A percentile compares a stretch with the other conserved stretches of the same genome.
These are phyloP conservation scores for Chelidonichthys spinosus DNA, from an alignment of 2,797 vertebrate species.

Conservation along the genomic window DNA sequence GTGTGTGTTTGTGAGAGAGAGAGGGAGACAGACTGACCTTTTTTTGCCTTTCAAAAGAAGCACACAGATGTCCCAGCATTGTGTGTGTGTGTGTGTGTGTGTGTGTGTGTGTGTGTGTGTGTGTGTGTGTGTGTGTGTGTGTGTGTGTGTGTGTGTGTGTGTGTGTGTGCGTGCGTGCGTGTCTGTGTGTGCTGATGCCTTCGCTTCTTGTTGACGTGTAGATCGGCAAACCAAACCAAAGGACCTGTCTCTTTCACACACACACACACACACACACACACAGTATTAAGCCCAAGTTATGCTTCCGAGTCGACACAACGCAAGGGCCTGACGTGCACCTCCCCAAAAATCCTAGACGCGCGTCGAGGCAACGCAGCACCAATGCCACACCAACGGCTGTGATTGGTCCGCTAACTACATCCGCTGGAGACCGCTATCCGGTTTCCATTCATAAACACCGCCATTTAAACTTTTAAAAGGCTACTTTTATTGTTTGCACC, in stretches of 20 bases:
- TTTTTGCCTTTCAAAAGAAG: slow-evolving; percentile 64
- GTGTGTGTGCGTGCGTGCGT: slow-evolving; percentile 39
- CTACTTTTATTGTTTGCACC: too few relatives aligned
- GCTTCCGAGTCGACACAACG: too few relatives aligned
- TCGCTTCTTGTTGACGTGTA: slow-evolving; percentile 57
- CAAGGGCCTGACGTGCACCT: too few relatives aligned
- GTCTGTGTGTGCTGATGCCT: slow-evolving; percentile 49
- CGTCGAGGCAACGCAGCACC: too few relatives aligned
- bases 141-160: slow-evolving; percentile 39
- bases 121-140: slow-evolving; percentile 36
- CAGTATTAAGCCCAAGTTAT: too few relatives aligned
- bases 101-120: slow-evolving; percentile 30
- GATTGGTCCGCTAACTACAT: too few relatives aligned
- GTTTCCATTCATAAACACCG: too few relatives aligned
- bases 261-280: slow-evolving; percentile 5
- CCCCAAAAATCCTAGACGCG: too few relatives aligned
- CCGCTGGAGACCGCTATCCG: too few relatives aligned
- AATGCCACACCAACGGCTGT: too few relatives aligned
- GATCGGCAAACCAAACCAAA: slow-evolving; percentile 66
- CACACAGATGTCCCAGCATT: slow-evolving; percentile 60
- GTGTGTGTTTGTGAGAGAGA: slow-evolving; percentile 15
- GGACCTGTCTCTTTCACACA: slow-evolving; percentile 42
- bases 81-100: slow-evolving; percentile 39
- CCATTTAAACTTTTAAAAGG: too few relatives aligned
- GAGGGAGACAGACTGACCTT: slow-evolving; percentile 33